Conservation (phyloP, 2,888 invertebrate species). For the Phalera bucephala region DNA sequence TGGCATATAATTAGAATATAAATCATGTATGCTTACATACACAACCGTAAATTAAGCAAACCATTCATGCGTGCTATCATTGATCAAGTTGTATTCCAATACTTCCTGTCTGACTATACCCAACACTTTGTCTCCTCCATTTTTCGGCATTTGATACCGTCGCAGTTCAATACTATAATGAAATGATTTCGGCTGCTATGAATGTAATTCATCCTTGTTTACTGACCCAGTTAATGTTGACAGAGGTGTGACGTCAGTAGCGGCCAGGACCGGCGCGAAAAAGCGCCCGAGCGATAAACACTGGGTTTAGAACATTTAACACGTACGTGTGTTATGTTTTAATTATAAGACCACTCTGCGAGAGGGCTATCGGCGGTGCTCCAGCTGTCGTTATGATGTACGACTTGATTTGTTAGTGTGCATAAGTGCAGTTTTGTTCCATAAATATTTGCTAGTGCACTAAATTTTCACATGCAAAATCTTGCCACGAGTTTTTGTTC, state of each 20-base stretch:
- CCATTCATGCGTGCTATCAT: too few species aligned
- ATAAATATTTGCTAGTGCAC: not conserved
- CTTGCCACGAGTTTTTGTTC: not conserved
- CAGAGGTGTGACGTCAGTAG: slow-evolving; percentile 74
- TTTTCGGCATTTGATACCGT: too few species aligned
- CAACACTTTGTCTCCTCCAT: too few species aligned
- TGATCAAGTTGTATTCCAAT: too few species aligned
- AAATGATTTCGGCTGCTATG: slow-evolving; percentile 55
- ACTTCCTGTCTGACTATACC: too few species aligned
- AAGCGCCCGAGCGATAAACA: slow-evolving; percentile 54
- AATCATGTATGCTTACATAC: too few species aligned
- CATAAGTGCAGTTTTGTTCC: not conserved
- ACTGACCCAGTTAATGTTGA: slow-evolving; percentile 77
- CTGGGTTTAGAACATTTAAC: slow-evolving; percentile 50
- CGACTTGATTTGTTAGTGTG: slow-evolving; percentile 4
- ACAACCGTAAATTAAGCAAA: too few species aligned
- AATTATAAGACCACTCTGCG: slow-evolving; percentile 44
- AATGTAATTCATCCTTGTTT: slow-evolving; percentile 71
- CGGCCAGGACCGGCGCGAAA: slow-evolving; percentile 54
- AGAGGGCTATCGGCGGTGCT: slow-evolving; percentile 35
- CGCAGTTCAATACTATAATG: too few species aligned
- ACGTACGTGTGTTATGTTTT: slow-evolving; percentile 48
- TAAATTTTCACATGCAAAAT: not conserved
- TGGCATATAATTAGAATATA: too few species aligned
- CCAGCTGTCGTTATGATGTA: slow-evolving; percentile 15